A percentile compares a stretch with the other conserved stretches of the same genome.
Evolutionary conservation across 2,797 vertebrate species (phyloP).

Genomic region (Fringilla coelebs): DNA sequence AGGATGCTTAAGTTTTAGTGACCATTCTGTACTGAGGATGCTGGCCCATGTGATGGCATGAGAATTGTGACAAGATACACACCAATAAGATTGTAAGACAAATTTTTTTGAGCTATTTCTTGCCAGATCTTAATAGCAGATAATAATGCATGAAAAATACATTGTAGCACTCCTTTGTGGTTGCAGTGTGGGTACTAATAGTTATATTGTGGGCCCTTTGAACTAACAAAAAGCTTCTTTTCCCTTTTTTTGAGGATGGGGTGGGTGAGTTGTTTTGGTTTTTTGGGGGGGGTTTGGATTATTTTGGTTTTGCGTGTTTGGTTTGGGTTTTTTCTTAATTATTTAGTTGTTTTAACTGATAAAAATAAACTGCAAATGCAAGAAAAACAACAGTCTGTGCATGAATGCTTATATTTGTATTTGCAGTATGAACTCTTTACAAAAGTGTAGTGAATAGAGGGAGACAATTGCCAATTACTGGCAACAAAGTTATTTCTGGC

Average conservation of each 20-base stretch:
- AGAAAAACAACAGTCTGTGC: background rate
- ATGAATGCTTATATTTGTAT: background rate
- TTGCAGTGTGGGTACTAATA: background rate
- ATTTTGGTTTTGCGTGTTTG: background rate
- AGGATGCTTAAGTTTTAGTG: background rate
- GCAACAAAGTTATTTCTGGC: background rate
- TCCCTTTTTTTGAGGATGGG: fast-evolving
- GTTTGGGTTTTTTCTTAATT: background rate
- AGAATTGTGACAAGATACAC: background rate
- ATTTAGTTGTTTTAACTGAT: background rate
- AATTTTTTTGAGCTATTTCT: background rate
- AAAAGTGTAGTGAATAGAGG: background rate
- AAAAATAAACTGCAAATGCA: background rate
- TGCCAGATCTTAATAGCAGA: background rate
- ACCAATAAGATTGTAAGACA: background rate
- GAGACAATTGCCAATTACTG: background rate
- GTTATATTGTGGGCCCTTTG: background rate
- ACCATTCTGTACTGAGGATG: background rate
- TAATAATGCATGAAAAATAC: background rate
- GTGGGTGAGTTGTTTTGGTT: background rate
- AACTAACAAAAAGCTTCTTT: background rate
- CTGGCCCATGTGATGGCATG: background rate
- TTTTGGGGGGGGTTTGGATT: background rate
- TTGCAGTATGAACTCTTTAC: background rate
- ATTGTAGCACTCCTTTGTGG: background rate